Conservation (phyloP, 30 jellyfish, hydroid and myxozoan species). For the Aurelia aurita complex sp. Pacific region DNA sequence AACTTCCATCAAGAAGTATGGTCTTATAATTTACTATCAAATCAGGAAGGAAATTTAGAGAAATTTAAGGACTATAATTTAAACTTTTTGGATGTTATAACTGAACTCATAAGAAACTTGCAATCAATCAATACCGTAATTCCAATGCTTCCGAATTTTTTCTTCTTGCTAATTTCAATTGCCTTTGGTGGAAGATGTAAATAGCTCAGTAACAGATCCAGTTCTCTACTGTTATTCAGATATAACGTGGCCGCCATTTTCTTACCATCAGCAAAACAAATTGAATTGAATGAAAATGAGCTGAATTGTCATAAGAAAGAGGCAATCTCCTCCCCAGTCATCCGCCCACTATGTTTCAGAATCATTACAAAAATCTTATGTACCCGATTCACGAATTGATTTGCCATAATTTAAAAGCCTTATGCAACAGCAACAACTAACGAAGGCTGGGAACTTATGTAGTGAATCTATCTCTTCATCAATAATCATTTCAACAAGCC, state of each 20-base stretch:
- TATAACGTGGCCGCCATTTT: conserved; percentile 65
- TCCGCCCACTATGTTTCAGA: too few species aligned
- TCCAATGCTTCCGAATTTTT: conserved; percentile 14
- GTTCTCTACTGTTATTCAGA: conserved; percentile 34
- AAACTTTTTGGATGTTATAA: background rate
- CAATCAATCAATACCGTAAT: conserved; percentile 4
- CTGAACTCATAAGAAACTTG: background rate
- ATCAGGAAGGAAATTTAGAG: background rate
- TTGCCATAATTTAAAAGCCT: too few species aligned
- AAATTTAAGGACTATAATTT: background rate
- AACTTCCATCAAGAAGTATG: too few species aligned
- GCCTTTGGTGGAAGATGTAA: conserved; percentile 55
- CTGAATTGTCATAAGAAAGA: background rate
- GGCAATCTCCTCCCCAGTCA: conserved; percentile 2
- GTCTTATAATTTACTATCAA: too few species aligned
- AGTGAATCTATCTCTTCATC: too few species aligned
- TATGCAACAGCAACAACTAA: too few species aligned
- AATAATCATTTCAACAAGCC: too few species aligned
- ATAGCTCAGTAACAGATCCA: conserved; percentile 41
- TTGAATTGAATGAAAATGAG: background rate
- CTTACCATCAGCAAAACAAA: background rate
- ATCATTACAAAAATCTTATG: too few species aligned
- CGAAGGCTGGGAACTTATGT: too few species aligned
- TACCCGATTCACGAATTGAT: too few species aligned
- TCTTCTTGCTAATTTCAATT: conserved; percentile 59